Base-by-base conservation (phyloP, 1,140 invertebrate genomes). In the Agrilus planipennis region DNA sequence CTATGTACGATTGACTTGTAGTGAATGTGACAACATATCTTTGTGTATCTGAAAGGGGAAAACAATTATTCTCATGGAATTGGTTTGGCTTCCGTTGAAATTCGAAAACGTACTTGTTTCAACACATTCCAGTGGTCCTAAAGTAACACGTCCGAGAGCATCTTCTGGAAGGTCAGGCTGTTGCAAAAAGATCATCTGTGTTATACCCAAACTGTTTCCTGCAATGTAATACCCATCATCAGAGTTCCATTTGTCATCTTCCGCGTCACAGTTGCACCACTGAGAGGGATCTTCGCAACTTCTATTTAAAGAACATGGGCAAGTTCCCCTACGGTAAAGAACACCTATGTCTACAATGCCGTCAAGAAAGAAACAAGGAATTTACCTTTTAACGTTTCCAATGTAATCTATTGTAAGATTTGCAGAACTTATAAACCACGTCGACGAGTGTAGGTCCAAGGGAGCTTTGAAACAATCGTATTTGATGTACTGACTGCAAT, bases 1-100 rank as follows among this genome's bases (percentile, higher is more conserved):
- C 83, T 38, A 94, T 83, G 54, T 88, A 93, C 0, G 88, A 91
- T 51, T 89, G 83, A 20, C 81, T 86, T 6, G 87, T 89, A 34
- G 87, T 91, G 53, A 94, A 92, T 3, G 89, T 94, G 1, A 94
- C 87, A 1, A 90, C 87, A 61, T 89, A 90, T 49, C 85, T 77
- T 61, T 91, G 87, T 1, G 87, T 92, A 61, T 90, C 87, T 90
- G 53, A 43, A 67, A 65, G 41, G n/a, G 4, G 15, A 16, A 37
- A 6, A 15, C 14, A 31, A 31, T n/a, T n/a, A n/a, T n/a, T n/a
- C n/a, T n/a, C n/a, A n/a, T n/a, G n/a, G n/a, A n/a, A n/a, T n/a
- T n/a, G n/a, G n/a, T n/a, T n/a, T n/a, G n/a, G n/a, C n/a, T n/a
- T n/a, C n/a, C n/a, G n/a, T n/a, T n/a, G n/a, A n/a, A n/a, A n/a